A percentile compares a stretch with the other conserved stretches of the same genome.
Evolutionary conservation across 1,140 invertebrate genomes (phyloP).

Genomic region (Kradibia gibbosae): DNA sequence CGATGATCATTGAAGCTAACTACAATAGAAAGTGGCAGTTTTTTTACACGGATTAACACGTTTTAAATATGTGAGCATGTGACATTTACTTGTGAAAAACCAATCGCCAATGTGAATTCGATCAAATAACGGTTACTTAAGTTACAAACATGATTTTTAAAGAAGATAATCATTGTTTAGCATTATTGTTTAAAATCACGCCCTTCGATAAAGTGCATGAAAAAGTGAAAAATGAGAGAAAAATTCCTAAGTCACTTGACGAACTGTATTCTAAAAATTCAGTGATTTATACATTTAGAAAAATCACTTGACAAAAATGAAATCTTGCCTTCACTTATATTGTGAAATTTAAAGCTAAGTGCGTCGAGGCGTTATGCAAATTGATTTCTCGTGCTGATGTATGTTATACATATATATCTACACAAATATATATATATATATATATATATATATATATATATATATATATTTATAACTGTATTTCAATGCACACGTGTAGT

Average conservation of each 20-base stretch:
- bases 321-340: slow-evolving; percentile 15
- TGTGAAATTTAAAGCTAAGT: slow-evolving; percentile 54
- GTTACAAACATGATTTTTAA: slow-evolving; percentile 13
- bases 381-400: slow-evolving; percentile 23
- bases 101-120: neutral
- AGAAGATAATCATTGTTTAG: neutral
- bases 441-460: too few species aligned
- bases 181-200: slow-evolving; percentile 14
- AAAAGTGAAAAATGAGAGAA: slow-evolving; percentile 26
- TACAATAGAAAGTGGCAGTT: slow-evolving; percentile 25
- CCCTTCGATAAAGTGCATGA: slow-evolving; percentile 38
- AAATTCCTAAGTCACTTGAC: slow-evolving; percentile 28
- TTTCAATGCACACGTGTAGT: slow-evolving; percentile 18
- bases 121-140: neutral
- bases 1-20: neutral
- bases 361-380: slow-evolving; percentile 48
- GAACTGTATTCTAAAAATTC: slow-evolving; percentile 1
- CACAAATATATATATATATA: too few species aligned
- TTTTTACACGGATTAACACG: slow-evolving; percentile 14
- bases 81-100: slow-evolving; percentile 26
- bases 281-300: slow-evolving; percentile 10
- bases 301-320: neutral
- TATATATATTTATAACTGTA: too few species aligned
- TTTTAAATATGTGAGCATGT: slow-evolving; percentile 41
- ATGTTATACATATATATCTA: slow-evolving; percentile 20